Conservation (phyloP, 30 jellyfish, hydroid and myxozoan genomes). For the Mastigias papua region DNA sequence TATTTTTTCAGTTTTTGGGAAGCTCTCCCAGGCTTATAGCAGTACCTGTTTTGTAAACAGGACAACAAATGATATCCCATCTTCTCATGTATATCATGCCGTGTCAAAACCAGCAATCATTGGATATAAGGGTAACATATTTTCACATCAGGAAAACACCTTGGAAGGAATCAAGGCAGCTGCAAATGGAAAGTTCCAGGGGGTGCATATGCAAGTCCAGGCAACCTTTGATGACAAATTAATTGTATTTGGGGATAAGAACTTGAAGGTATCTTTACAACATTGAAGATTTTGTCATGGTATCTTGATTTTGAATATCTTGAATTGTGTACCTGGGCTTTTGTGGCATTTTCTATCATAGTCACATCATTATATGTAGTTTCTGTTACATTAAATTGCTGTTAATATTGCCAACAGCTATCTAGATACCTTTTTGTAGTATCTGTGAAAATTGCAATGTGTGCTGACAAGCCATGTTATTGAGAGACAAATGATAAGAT, state of each 20-base stretch:
- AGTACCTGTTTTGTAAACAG: conserved; percentile 68
- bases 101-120: conserved; percentile 78
- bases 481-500: no score
- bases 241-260: conserved; percentile 87
- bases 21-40: not conserved
- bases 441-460: no score
- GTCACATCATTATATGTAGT: no score
- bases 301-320: no score
- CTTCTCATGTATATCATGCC: conserved; percentile 75
- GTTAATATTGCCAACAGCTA: no score
- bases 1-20: not conserved
- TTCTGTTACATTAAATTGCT: no score
- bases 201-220: conserved; percentile 95
- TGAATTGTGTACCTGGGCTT: not conserved
- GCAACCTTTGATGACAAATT: conserved; percentile 80
- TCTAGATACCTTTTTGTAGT: no score
- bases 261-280: conserved; percentile 60
- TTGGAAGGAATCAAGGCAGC: conserved; percentile 86
- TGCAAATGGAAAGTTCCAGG: conserved; percentile 70
- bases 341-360: no score
- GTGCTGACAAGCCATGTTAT: no score
- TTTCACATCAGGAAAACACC: conserved; percentile 81
- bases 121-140: conserved; percentile 92
- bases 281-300: not conserved
- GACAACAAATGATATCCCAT: conserved; percentile 55